Base-by-base conservation (phyloP, 92 coral and sea anemone species). In the Phenganax subtilis region DNA sequence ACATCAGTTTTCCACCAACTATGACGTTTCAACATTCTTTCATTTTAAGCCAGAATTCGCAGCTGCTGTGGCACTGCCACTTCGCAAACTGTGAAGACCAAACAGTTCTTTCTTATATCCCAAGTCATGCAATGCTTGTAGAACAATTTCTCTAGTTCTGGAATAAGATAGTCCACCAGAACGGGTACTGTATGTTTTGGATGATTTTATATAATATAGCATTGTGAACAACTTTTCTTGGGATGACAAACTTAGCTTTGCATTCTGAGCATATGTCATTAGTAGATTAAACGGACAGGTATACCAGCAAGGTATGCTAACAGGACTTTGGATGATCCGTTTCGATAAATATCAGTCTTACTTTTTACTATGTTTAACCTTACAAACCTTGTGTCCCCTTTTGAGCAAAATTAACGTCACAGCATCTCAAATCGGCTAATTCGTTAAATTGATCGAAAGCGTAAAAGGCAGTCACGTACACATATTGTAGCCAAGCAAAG, bases 391-490 rank as follows among this genome's bases (percentile, higher is more conserved):
- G 17, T 15, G 9, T 16, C 12, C 55, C 20, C 65, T 59, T 15
- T 4, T 4, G 65, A 20, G n/a, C 80, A 83, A 83, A 73, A 71
- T 47, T 83, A 29, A 83, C 86, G 73, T 83, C 73, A 11, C 81
- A 83, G 66, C 86, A 83, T 30, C 81, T 57, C n/a, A 83, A 74
- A 83, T 47, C n/a, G 25, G 85, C 79, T 25, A 84, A 61, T 72
- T 87, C 87, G 58, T 73, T 84, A 84, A 81, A 86, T 51, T 82
- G 60, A 31, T 84, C 65, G 75, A 87, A 85, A 3, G 82, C 90
- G 51, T 47, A 55, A 44, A 31, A 84, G 30, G 87, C 90, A 61
- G 82, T 84, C 7, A 20, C 25, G 25, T 20, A 87, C 87, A 54
- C 85, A 87, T 60, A 84, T 76, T n/a, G 84, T 84, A 53, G 89